Evolutionary conservation across 1,140 invertebrate species (phyloP), one percentile per base, ranked within the genome.

Genomic region (Euglossa dilemma): DNA sequence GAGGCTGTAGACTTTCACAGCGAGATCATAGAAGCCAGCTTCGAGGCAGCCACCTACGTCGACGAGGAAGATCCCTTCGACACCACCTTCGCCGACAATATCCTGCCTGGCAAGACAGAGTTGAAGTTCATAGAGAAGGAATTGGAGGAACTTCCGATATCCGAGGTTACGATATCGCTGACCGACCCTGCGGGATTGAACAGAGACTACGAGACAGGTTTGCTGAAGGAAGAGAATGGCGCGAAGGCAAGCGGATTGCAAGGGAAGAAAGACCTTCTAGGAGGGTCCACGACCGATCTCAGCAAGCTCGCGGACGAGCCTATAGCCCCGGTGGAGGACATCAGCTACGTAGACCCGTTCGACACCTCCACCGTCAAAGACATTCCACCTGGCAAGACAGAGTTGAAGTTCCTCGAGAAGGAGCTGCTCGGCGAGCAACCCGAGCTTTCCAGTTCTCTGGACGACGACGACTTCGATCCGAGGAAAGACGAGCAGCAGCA

Each of bases 1-100:
- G 88, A 86, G 16, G 72, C 81, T 8, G 78, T 85, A 6, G 85
- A 90, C 52, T 90, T 92, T 36, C 84, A 91, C 4, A 67, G 87
- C 12, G 93, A 93, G 64, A 93, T 94, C 76, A 90, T 93, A 66
- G 94, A 94, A 71, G 93, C 92, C 0, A 92, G 91, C 74, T 94
- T 94, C 63, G 94, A 92, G 79, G 93, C 90, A 0, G 93, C 93
- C 4, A 94, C 90, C n/a, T 93, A 92, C 72, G 93, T 90, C 20
- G 90, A 95, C 84, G 94, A 95, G 71, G 95, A 95, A 80, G 97
- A 98, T 95, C 97, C 97, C 0, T 98, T 98, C 90, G 97, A 98
- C 91, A 98, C 97, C 16, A 96, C 97, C 67, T 97, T 97, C 94
- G 97, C 96, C 0, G 97, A 97, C 59, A 97, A 96, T 88, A 95